Base-by-base conservation (phyloP, 2,888 invertebrate genomes). In the Chesias legatella region DNA sequence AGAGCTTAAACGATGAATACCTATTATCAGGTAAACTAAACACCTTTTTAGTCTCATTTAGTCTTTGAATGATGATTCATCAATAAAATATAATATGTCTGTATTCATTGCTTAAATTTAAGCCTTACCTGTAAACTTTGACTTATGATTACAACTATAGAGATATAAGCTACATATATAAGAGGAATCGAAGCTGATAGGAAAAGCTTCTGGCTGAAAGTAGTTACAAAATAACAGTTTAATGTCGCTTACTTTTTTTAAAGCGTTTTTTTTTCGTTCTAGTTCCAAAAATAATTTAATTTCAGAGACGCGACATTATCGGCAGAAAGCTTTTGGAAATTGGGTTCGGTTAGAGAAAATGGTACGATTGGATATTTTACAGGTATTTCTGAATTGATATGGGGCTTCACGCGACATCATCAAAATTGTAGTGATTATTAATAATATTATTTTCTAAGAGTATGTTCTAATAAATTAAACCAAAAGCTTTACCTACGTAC, bases 311-410 rank as follows among this genome's bases (percentile, higher is more conserved):
- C 60, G 75, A 72, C 71, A 67, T 76, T 62, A 66, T 72, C 76
- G 76, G 75, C 73, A 63, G 78, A 77, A 76, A 74, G 60, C 63
- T 73, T 80, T 82, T 71, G 81, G 79, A 76, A 71, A 75, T 81
- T 81, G 66, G 73, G 73, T 63, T 76, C 64, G 73, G 68, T 73
- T 72, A 75, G 67, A 72, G 67, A 81, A 73, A 71, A 85, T 85
- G 86, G 83, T 85, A 71, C 82, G 76, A 72, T 82, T 85, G 84
- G 84, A 84, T 71, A 69, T 74, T 70, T 64, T 69, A 63, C 79
- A 86, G 85, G 85, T 85, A 85, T 73, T 76, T 75, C 63, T 68
- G 62, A 70, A 60, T 73, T 73, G 66, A 73, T 65, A 62, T 55
- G 83, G 83, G 83, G 78, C 73, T 79, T 77, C 63, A 73, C 62